These are phyloP conservation scores for Chrysina gloriosa DNA, from an alignment of 2,888 invertebrate species.

Conservation along the genomic window DNA sequence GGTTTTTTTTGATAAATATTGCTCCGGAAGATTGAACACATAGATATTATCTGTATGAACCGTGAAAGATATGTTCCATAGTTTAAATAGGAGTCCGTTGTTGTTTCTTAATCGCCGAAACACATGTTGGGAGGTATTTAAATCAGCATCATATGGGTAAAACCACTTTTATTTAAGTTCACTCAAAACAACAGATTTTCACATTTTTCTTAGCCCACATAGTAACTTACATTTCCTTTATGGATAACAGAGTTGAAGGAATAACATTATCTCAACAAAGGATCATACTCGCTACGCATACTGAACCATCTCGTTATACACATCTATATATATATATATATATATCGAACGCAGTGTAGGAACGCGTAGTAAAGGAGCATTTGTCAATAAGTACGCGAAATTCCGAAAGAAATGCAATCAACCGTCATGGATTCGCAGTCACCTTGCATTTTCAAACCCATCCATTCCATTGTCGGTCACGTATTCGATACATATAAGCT, in stretches of 20 bases:
- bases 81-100: no score
- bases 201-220: not conserved
- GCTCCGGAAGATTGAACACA: no score
- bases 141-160: no score
- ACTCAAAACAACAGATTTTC: no score
- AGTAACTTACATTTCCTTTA: not conserved
- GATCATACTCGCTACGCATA: not conserved
- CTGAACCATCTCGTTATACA: not conserved
- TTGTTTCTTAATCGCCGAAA: no score
- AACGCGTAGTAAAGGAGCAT: not conserved
- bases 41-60: no score
- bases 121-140: no score
- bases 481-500: slow-evolving; percentile 15
- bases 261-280: slow-evolving; percentile 4
- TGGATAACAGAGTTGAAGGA: not conserved
- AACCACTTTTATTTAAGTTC: no score
- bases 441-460: not conserved
- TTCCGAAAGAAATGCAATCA: not conserved
- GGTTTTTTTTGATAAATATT: no score
- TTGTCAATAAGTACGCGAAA: not conserved
- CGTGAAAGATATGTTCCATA: no score
- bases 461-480: slow-evolving; percentile 8
- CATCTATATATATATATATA: not conserved
- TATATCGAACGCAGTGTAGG: not conserved
- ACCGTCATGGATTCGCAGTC: not conserved